These are phyloP conservation scores for Ophion ventricosus DNA, from an alignment of 2,888 invertebrate genomes.

Conservation along the genomic window DNA sequence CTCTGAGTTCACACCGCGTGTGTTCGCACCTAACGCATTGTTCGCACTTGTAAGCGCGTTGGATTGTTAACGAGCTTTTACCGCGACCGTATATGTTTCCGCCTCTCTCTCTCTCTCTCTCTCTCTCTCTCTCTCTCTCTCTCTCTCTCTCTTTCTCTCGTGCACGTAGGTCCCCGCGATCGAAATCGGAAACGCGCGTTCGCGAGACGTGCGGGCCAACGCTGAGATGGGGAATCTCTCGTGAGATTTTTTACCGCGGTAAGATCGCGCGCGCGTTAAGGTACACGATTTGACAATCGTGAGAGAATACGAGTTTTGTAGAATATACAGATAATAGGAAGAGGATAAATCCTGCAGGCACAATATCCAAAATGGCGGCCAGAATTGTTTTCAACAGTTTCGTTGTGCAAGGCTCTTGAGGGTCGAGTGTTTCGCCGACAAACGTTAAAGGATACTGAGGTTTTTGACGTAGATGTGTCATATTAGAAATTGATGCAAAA, in stretches of 20 bases:
- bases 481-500: no score
- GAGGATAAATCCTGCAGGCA: not conserved
- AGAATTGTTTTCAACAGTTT: not conserved
- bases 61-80: slow-evolving; percentile 65
- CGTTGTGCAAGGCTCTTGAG: not conserved
- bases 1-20: slow-evolving; percentile 57
- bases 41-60: slow-evolving; percentile 58
- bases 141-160: not conserved
- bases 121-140: not conserved
- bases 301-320: not conserved
- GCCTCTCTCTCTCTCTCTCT: not conserved
- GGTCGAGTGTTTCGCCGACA: no score
- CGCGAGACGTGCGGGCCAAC: not conserved
- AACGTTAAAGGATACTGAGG: no score
- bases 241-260: not conserved
- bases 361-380: not conserved
- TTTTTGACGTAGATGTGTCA: no score
- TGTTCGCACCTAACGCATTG: slow-evolving; percentile 63
- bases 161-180: slow-evolving; percentile 45
- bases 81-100: not conserved
- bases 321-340: not conserved
- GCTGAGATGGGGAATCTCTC: not conserved
- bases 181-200: slow-evolving; percentile 45
- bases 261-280: not conserved
- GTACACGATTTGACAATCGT: not conserved